These are phyloP conservation scores for Calosoma granatense DNA, from an alignment of 1,140 invertebrate genomes.

Conservation along the genomic window DNA sequence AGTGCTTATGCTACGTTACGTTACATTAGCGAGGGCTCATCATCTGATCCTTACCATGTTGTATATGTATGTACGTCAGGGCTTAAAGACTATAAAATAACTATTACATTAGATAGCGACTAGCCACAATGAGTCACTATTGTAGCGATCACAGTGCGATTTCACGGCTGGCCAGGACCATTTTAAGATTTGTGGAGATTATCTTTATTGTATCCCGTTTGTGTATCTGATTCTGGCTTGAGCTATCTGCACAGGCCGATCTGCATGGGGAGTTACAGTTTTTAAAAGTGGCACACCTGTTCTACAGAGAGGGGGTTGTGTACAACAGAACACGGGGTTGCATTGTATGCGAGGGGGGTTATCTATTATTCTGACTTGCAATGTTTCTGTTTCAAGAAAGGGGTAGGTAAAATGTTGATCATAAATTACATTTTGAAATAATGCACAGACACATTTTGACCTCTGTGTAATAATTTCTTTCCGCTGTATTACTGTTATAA, in stretches of 20 bases:
- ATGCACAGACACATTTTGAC: no score
- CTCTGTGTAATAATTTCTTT: no score
- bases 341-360: no score
- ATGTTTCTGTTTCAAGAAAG: no score
- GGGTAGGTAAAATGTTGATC: no score
- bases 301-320: neutral
- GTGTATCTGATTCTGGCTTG: neutral
- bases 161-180: neutral
- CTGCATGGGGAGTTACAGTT: neutral
- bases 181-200: slow-evolving; percentile 8
- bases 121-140: neutral
- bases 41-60: no score
- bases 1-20: no score
- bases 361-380: no score
- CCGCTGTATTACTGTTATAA: no score
- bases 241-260: neutral
- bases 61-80: no score
- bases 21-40: no score
- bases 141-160: neutral
- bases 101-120: neutral
- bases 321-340: neutral
- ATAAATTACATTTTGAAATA: no score
- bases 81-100: slow-evolving; percentile 4
- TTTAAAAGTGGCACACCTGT: slow-evolving; percentile 4
- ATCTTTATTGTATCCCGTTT: neutral